Evolutionary conservation across 2,797 vertebrate genomes (phyloP).

Genomic region (Sebastes oblongus): DNA sequence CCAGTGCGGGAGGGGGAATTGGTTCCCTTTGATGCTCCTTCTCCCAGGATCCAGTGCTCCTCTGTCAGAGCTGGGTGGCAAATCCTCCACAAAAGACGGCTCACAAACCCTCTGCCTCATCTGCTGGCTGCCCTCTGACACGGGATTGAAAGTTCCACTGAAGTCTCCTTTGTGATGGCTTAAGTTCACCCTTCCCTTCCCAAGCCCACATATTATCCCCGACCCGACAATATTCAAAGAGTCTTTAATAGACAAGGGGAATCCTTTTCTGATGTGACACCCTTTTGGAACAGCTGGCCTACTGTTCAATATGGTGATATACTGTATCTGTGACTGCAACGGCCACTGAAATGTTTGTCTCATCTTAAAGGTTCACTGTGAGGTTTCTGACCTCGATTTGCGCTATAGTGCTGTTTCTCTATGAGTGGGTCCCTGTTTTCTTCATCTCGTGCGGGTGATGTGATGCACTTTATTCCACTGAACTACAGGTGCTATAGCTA

Average conservation of each 20-base stretch:
- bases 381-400: not conserved
- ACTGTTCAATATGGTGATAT: conserved; percentile 45
- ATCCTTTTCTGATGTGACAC: conserved; percentile 25
- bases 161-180: conserved; percentile 67
- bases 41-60: conserved; percentile 41
- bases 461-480: not conserved
- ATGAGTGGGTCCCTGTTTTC: not conserved
- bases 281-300: conserved; percentile 44
- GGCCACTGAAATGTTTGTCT: not conserved
- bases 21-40: conserved; percentile 50
- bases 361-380: not conserved
- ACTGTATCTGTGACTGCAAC: conserved; percentile 1
- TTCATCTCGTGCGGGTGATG: not conserved
- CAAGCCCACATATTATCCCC: conserved; percentile 47
- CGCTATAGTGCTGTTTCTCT: not conserved
- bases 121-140: conserved; percentile 67
- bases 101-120: conserved; percentile 65
- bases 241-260: conserved; percentile 46
- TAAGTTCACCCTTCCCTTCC: conserved; percentile 45
- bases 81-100: conserved; percentile 71
- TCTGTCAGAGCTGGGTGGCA: conserved; percentile 69
- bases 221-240: conserved; percentile 68
- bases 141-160: conserved; percentile 77
- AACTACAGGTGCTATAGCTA: not conserved
- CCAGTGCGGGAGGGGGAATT: conserved; percentile 4